Conservation (phyloP, 2,113 vertebrate genomes). For the Rhineura floridana region DNA sequence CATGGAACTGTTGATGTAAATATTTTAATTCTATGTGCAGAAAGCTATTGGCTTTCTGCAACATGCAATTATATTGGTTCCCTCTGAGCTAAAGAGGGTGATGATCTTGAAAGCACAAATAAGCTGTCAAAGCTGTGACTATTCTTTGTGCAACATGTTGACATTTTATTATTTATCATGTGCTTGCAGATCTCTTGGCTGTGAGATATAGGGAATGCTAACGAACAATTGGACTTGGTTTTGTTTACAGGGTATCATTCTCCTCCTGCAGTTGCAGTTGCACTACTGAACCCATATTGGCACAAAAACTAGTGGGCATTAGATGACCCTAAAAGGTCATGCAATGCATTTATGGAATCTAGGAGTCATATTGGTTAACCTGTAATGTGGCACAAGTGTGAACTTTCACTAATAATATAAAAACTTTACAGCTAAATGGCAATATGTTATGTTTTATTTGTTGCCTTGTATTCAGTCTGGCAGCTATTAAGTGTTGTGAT, state of each 20-base stretch:
- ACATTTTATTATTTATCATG: background rate
- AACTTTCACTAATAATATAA: background rate
- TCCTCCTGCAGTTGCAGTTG: background rate
- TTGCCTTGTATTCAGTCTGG: background rate
- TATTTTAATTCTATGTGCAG: constrained; percentile 11
- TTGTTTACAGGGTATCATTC: constrained; percentile 13
- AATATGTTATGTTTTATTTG: constrained; percentile 1
- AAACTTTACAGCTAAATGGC: background rate
- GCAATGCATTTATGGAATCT: constrained; percentile 8
- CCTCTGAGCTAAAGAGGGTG: fast-evolving
- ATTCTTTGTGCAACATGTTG: constrained; percentile 2
- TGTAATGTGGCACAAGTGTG: background rate
- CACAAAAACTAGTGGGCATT: background rate
- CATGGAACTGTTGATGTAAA: background rate
- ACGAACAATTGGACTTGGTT: background rate
- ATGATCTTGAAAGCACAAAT: constrained; percentile 35
- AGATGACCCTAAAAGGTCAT: background rate
- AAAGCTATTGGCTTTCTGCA: background rate
- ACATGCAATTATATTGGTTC: constrained; percentile 15
- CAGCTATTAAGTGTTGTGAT: constrained; percentile 16
- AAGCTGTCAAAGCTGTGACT: constrained; percentile 10
- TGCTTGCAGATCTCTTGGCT: background rate
- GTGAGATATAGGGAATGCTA: background rate
- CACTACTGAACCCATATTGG: background rate
- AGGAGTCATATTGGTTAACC: background rate